A percentile compares a stretch with the other conserved stretches of the same genome.
Conservation (phyloP, 2,113 vertebrate genomes). For the Brachyhypopomus occidentalis region DNA sequence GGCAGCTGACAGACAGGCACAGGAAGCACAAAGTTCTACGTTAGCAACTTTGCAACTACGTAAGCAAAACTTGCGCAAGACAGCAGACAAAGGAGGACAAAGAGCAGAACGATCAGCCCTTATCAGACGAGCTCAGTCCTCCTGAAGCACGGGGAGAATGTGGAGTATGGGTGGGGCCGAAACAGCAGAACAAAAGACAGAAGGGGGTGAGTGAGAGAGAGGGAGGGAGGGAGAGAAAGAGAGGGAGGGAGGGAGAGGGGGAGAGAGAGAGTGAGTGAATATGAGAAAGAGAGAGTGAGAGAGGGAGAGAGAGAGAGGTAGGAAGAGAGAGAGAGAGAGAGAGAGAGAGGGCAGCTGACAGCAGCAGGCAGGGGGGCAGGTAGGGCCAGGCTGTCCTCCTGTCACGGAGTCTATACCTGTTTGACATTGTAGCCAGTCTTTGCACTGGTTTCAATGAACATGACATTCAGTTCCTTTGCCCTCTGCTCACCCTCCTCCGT, state of each 20-base stretch:
- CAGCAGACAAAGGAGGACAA: not conserved
- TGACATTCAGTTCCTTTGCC: conserved; percentile 96
- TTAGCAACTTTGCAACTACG: not conserved
- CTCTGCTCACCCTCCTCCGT: conserved; percentile 93
- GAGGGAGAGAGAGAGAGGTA: conserved; percentile 19
- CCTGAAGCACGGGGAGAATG: not conserved
- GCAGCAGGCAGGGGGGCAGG: conserved; percentile 41
- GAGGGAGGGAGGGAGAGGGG: conserved; percentile 14
- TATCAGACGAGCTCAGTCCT: not conserved
- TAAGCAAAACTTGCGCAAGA: conserved; percentile 12
- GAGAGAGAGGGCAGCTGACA: not conserved
- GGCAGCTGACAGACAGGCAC: not conserved
- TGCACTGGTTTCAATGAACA: conserved; percentile 96
- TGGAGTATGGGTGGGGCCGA: conserved; percentile 18
- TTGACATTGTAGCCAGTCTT: conserved; percentile 97
- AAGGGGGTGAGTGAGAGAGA: conserved; percentile 16
- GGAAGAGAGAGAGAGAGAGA: conserved; percentile 15
- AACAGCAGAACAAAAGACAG: conserved; percentile 38
- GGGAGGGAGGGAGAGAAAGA: conserved; percentile 20
- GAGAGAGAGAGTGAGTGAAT: not conserved
- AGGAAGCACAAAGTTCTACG: not conserved
- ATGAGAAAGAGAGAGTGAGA: conserved; percentile 37
- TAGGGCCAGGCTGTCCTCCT: conserved; percentile 56
- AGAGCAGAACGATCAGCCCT: not conserved
- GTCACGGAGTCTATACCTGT: conserved; percentile 80